Percentiles rank a stretch among this genome's conserved stretches.
Evolutionary conservation across 2,797 vertebrate genomes (phyloP).

Genomic region (Crypturellus tataupa): DNA sequence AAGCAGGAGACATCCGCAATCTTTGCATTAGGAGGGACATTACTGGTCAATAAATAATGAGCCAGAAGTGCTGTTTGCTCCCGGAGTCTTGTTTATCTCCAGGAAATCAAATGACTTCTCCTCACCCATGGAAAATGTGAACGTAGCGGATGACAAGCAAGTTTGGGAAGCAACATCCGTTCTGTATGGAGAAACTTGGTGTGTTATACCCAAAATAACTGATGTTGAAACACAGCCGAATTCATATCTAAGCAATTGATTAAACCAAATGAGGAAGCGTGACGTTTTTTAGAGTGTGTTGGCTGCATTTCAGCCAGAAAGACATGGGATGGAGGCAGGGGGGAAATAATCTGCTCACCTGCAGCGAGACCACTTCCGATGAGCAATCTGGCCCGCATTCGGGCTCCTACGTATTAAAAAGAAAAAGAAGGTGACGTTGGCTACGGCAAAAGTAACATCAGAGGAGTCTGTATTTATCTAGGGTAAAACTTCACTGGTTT

Average conservation of each 20-base stretch:
- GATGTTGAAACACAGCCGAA: conserved; percentile 5
- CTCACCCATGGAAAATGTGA: conserved; percentile 68
- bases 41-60: conserved; percentile 27
- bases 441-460: background rate
- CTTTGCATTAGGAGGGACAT: background rate
- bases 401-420: background rate
- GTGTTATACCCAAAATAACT: conserved; percentile 43
- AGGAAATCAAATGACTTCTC: conserved; percentile 65
- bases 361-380: background rate
- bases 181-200: conserved; percentile 56
- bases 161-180: conserved; percentile 49
- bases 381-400: background rate
- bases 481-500: background rate
- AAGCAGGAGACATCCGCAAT: background rate
- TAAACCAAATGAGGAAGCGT: background rate
- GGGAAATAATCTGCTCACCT: background rate
- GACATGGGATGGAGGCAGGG: background rate
- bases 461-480: background rate
- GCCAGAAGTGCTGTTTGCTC: background rate
- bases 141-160: background rate
- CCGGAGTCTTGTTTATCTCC: conserved; percentile 32
- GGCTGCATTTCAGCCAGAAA: background rate
- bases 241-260: background rate
- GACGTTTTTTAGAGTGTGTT: background rate
- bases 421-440: background rate